Base-by-base conservation (phyloP, 2,797 vertebrate species). In the Leptodactylus fallax region DNA sequence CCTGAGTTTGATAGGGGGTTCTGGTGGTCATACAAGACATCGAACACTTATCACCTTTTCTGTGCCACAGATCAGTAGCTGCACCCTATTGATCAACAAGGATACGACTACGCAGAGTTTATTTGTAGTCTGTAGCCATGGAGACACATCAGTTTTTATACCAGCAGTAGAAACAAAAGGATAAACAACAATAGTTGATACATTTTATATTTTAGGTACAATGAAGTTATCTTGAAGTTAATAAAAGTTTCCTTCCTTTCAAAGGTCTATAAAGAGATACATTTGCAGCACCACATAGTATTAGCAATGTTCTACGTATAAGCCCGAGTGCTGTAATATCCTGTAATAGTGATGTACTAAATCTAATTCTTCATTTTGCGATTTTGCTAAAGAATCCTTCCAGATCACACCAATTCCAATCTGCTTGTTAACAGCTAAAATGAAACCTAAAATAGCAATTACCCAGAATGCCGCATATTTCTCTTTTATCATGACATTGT, bases 401-500 rank as follows among this genome's bases (percentile, higher is more conserved):
- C 36, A 12, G 51, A 45, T 81, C 25, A n/a, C 7, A 61, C 45
- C 21, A 63, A 63, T 65, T 19, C 19, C 17, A 65, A 16, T n/a
- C 58, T 47, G 19, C 19, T 45, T 81, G 16, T 23, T 76, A 36
- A 36, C 23, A 4, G 7, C 56, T 85, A 63, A 85, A 76, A 77
- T 85, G 25, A 58, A 49, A 51, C 21, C 74, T 77, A 53, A 23
- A 77, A 58, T 85, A 84, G 83, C 69, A 60, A 45, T 84, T 60
- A 76, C 36, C 83, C 71, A 76, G 71, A 60, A 76, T 85, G n/a
- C 83, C 25, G 27, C 51, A 61, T 76, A 16, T 61, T 51, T 85
- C 71, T 25, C 45, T 67, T 85, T 85, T 85, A 85, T 76, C 71
- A 36, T 77, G 71, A 47, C 71, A 61, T 63, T 60, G 55, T 77